These are phyloP conservation scores for Pterocles gutturalis DNA, from an alignment of 2,113 vertebrate genomes.

Conservation along the genomic window DNA sequence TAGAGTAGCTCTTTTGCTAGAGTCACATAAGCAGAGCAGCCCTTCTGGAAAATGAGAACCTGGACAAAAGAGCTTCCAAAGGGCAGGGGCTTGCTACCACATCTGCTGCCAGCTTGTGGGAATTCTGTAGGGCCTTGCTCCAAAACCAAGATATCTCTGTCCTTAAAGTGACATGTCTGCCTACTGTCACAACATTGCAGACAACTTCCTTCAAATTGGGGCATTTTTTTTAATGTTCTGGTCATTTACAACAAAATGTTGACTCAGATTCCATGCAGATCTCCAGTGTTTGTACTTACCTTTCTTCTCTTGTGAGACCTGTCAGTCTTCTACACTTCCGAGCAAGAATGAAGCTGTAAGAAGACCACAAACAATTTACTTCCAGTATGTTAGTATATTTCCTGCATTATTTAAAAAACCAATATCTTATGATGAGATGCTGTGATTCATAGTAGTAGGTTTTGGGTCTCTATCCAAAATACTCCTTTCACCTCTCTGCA, in stretches of 20 bases:
- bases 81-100: not conserved
- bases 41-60: not conserved
- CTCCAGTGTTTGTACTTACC: constrained; percentile 72
- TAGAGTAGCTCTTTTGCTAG: not conserved
- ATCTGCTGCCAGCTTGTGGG: not conserved
- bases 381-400: not conserved
- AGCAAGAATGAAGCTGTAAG: constrained; percentile 91
- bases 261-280: not conserved
- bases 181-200: not conserved
- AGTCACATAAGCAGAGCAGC: not conserved
- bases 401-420: not conserved
- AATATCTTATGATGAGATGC: not conserved
- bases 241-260: not conserved
- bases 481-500: not conserved
- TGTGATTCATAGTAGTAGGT: not conserved
- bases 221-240: not conserved
- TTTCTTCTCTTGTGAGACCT: constrained; percentile 89
- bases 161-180: not conserved
- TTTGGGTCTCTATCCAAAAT: not conserved
- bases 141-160: not conserved
- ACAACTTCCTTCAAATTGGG: not conserved
- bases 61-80: not conserved
- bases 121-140: not conserved
- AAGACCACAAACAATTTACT: not conserved
- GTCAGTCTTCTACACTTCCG: constrained; percentile 89